Percentiles rank a stretch among this genome's conserved stretches.
Evolutionary conservation across 2,797 vertebrate genomes (phyloP).

Genomic region (Siniperca undulata): DNA sequence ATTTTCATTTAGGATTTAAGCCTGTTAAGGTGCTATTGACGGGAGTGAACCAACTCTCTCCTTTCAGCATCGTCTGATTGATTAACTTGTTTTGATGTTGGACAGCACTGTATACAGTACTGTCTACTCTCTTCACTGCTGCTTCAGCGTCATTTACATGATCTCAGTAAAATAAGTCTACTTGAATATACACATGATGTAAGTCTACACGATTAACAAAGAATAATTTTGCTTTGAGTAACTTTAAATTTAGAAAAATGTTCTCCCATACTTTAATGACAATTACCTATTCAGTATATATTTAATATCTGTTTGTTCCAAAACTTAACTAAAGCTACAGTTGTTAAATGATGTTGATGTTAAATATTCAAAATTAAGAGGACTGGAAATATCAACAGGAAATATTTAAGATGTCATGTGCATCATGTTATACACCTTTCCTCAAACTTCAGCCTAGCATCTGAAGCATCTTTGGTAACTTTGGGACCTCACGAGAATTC

Average conservation of each 20-base stretch:
- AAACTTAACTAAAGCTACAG: background rate
- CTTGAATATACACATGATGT: background rate
- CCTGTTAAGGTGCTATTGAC: conserved; percentile 71
- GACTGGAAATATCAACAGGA: background rate
- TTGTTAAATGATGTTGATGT: background rate
- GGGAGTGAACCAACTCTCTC: conserved; percentile 57
- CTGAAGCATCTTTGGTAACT: background rate
- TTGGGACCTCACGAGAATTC: background rate
- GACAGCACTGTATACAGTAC: conserved; percentile 39
- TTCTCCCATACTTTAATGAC: background rate
- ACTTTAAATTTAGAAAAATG: background rate
- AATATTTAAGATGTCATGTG: background rate
- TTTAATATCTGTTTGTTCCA: background rate
- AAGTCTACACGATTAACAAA: background rate
- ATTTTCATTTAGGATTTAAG: conserved; percentile 71
- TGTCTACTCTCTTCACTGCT: conserved; percentile 14
- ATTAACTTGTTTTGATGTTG: conserved; percentile 71
- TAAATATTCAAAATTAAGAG: background rate
- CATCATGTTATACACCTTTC: background rate
- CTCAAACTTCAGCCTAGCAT: background rate
- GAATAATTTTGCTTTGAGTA: no score
- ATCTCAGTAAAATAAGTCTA: background rate
- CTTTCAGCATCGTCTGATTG: conserved; percentile 64
- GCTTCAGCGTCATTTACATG: conserved; percentile 13
- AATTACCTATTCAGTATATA: background rate